A percentile compares a stretch with the other conserved stretches of the same genome.
phyloP scores from a whole-genome alignment of 2,797 vertebrate species.

The Petrocephalus schoutedeni region DNA sequence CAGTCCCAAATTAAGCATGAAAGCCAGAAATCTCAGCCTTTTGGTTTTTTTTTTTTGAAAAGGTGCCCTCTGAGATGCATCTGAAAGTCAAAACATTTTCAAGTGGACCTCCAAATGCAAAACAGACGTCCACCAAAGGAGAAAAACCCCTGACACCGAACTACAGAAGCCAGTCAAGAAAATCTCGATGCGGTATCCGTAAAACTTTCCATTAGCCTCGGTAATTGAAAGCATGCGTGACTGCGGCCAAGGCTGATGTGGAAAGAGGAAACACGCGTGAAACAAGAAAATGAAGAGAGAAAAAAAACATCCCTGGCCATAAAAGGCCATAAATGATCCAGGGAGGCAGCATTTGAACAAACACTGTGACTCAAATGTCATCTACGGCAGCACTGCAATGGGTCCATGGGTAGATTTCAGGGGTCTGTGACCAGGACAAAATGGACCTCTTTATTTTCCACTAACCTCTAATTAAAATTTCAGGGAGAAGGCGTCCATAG shows the following conservation, averaged over 20 bases:
- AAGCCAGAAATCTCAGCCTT: neutral
- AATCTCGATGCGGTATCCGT: neutral
- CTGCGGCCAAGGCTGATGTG: neutral
- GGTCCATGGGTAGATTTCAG: neutral
- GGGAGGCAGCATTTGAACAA: neutral
- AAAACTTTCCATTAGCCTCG: neutral
- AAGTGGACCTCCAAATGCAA: neutral
- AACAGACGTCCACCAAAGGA: neutral
- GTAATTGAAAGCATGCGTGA: neutral
- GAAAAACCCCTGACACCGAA: neutral
- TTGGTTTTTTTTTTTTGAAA: neutral
- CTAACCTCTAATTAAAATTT: neutral
- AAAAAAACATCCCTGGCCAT: neutral
- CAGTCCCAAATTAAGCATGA: neutral
- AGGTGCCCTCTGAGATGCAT: neutral
- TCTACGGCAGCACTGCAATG: neutral
- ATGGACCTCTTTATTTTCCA: neutral
- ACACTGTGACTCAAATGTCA: neutral
- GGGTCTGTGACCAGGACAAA: neutral
- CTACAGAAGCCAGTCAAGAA: neutral
- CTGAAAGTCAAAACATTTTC: neutral
- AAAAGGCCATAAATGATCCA: neutral
- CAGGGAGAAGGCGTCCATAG: neutral
- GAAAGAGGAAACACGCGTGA: neutral
- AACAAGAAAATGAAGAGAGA: neutral